These are phyloP conservation scores for Drosophila mimica DNA, from an alignment of 2,888 invertebrate genomes.

Conservation along the genomic window DNA sequence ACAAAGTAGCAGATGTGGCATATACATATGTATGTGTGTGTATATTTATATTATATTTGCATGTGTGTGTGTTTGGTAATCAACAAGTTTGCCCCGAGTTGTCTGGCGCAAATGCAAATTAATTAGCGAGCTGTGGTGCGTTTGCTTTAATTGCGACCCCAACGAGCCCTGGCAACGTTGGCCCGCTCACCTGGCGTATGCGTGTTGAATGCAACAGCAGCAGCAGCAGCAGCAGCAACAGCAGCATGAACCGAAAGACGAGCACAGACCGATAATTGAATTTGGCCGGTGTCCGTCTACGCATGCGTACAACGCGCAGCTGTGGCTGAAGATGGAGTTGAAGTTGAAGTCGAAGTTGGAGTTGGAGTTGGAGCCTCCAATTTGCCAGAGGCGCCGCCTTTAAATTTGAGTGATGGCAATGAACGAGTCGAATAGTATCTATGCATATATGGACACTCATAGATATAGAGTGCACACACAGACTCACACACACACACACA, in stretches of 20 bases:
- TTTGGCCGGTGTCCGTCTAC: constrained; percentile 51
- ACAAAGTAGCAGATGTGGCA: neutral
- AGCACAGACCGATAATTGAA: constrained; percentile 67
- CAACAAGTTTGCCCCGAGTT: constrained; percentile 65
- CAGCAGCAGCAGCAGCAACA: constrained; percentile 7
- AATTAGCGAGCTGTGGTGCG: constrained; percentile 67
- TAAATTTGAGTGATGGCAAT: constrained; percentile 70
- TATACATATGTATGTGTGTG: neutral
- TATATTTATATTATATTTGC: constrained; percentile 1
- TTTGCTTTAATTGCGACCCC: constrained; percentile 72
- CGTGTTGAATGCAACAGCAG: constrained; percentile 61
- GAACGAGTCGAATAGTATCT: constrained; percentile 38
- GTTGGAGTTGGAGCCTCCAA: constrained; percentile 57
- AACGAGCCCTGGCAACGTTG: constrained; percentile 24
- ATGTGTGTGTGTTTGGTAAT: constrained; percentile 45
- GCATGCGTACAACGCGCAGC: constrained; percentile 64
- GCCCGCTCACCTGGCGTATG: constrained; percentile 66
- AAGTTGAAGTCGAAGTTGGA: neutral
- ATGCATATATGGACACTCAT: constrained; percentile 23
- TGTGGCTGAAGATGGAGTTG: constrained; percentile 30
- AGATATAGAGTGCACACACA: neutral
- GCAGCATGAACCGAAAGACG: constrained; percentile 14
- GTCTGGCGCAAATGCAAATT: constrained; percentile 72
- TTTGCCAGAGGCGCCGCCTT: constrained; percentile 76
- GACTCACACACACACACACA: too few species aligned